These are phyloP conservation scores for Leucoptera coffeella DNA, from an alignment of 2,888 invertebrate species.

Conservation along the genomic window DNA sequence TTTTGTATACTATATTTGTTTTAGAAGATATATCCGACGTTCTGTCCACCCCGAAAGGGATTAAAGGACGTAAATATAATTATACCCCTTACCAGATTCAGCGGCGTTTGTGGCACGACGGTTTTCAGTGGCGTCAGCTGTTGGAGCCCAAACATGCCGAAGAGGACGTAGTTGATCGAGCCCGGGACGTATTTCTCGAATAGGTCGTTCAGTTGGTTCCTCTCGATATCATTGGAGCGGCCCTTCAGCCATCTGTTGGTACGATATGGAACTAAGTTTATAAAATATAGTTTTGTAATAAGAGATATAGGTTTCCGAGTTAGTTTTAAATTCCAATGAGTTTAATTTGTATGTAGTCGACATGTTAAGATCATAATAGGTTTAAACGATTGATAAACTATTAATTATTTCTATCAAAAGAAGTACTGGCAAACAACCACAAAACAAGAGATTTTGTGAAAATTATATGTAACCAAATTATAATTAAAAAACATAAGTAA, in stretches of 20 bases:
- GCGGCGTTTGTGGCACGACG: conserved; percentile 76
- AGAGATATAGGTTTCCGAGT: too few species aligned
- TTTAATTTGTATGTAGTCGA: too few species aligned
- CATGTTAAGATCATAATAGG: too few species aligned
- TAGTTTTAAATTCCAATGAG: too few species aligned
- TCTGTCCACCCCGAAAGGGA: background rate
- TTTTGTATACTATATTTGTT: background rate
- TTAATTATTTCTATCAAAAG: too few species aligned
- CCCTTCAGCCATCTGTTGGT: conserved; percentile 63
- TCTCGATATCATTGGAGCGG: conserved; percentile 45
- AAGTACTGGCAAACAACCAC: too few species aligned
- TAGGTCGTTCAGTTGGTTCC: conserved; percentile 45
- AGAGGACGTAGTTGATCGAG: conserved; percentile 65
- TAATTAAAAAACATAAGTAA: too few species aligned
- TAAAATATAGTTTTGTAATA: too few species aligned
- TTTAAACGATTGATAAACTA: too few species aligned
- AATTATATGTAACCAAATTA: too few species aligned
- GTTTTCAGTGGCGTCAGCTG: conserved; percentile 69
- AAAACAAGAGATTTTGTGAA: too few species aligned
- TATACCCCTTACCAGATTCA: conserved; percentile 64
- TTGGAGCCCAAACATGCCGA: conserved; percentile 67
- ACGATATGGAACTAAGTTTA: too few species aligned
- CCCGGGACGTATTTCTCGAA: conserved; percentile 73
- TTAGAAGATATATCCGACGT: background rate
- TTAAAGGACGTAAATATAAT: background rate